Evolutionary conservation across 2,113 vertebrate genomes (phyloP).

Genomic region (Sylvia atricapilla): DNA sequence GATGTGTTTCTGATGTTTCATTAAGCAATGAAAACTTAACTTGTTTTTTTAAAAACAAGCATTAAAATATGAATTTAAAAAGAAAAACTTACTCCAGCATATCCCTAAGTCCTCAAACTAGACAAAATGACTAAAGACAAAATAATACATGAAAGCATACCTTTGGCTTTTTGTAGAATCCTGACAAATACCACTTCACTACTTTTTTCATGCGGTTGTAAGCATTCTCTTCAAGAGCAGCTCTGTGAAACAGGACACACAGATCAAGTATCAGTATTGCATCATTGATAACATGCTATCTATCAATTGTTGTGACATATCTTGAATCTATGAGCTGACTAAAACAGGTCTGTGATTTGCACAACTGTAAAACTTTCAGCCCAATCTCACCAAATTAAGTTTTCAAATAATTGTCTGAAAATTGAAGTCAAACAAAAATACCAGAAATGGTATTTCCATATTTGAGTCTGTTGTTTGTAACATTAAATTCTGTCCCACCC

Average conservation of each 20-base stretch:
- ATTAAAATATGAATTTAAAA: neutral
- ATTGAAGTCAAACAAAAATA: neutral
- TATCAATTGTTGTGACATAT: neutral
- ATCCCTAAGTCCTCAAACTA: neutral
- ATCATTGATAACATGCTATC: neutral
- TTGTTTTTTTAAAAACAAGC: neutral
- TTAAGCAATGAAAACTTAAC: neutral
- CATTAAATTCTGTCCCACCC: neutral
- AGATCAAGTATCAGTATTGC: neutral
- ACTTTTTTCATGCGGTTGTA: conserved; percentile 97
- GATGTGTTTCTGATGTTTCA: neutral
- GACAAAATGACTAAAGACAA: neutral
- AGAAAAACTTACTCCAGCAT: neutral
- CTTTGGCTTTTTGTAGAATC: conserved; percentile 99
- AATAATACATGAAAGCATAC: conserved; percentile 61
- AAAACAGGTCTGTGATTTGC: neutral
- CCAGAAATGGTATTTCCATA: neutral
- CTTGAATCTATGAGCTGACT: neutral
- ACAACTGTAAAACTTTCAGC: neutral
- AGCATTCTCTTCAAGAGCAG: conserved; percentile 94
- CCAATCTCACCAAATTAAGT: neutral
- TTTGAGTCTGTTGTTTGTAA: neutral
- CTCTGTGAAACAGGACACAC: conserved; percentile 70
- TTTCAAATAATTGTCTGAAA: neutral
- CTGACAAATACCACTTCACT: conserved; percentile 98